phyloP scores from a whole-genome alignment of 2,797 vertebrate genomes.

The Coreius guichenoti region DNA sequence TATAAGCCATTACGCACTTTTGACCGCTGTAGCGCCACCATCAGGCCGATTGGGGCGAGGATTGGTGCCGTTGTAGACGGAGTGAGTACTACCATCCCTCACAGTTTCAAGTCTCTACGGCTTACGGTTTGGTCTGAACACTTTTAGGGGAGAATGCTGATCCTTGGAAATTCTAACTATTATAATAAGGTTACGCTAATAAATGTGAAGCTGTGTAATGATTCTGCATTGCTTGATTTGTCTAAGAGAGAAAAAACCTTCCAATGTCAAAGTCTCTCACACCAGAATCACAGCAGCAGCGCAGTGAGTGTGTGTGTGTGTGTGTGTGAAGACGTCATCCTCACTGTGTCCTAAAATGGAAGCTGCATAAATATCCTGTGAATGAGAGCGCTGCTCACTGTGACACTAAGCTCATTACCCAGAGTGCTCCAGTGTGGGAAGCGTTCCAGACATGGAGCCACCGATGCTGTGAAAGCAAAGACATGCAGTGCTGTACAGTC shows the following conservation, averaged over 20 bases:
- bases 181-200: too few species aligned
- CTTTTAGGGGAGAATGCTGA: too few species aligned
- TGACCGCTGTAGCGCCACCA: too few species aligned
- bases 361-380: constrained; percentile 67
- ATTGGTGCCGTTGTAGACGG: too few species aligned
- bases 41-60: too few species aligned
- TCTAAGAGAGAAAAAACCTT: background rate
- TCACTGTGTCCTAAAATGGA: constrained; percentile 65
- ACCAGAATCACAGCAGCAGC: constrained; percentile 4
- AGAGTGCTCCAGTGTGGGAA: constrained; percentile 65
- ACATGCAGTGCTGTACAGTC: too few species aligned
- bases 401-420: constrained; percentile 73
- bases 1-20: too few species aligned
- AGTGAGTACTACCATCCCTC: too few species aligned
- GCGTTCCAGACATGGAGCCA: constrained; percentile 62
- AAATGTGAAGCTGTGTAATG: background rate
- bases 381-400: constrained; percentile 35
- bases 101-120: too few species aligned
- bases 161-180: too few species aligned
- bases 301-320: background rate
- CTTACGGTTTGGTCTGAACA: too few species aligned
- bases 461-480: constrained; percentile 52
- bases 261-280: background rate
- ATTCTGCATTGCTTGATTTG: background rate
- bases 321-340: background rate